Conservation (phyloP, 35 echinoderm and acorn worm species). For the Stichopus chloronotus region DNA sequence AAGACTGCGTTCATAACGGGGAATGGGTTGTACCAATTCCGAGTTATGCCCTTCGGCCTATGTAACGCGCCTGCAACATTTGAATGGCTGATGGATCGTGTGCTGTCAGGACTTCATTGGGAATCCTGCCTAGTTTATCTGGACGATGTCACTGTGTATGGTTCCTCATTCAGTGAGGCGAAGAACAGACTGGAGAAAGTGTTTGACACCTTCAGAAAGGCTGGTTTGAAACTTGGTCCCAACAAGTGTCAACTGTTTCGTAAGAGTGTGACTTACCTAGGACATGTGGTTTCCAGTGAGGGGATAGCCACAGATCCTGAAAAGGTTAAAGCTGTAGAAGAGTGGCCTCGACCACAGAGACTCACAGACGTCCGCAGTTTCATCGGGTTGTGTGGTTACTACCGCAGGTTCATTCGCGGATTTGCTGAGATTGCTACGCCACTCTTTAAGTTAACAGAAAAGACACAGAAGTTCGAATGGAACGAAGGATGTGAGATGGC, state of each 20-base stretch:
- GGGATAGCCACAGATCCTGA: background rate
- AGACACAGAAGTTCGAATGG: too few relatives aligned
- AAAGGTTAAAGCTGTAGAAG: background rate
- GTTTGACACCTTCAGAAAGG: background rate
- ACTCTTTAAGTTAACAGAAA: too few relatives aligned
- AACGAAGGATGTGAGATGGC: too few relatives aligned
- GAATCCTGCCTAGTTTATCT: slow-evolving; percentile 47
- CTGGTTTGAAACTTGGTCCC: slow-evolving; percentile 42
- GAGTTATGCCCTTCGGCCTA: slow-evolving; percentile 20
- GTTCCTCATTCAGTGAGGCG: background rate
- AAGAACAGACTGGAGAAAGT: slow-evolving; percentile 34
- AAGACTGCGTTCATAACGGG: too few relatives aligned
- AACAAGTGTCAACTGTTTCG: slow-evolving; percentile 24
- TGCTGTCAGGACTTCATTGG: slow-evolving; percentile 36
- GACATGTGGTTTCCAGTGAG: background rate
- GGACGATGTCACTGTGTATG: slow-evolving; percentile 39
- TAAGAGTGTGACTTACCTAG: slow-evolving; percentile 14
- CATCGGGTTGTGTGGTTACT: background rate
- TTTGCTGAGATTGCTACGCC: too few relatives aligned
- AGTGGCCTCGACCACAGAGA: background rate
- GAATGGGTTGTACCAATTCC: too few relatives aligned
- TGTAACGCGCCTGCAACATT: slow-evolving; percentile 41
- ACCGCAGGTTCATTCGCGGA: too few relatives aligned
- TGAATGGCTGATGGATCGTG: slow-evolving; percentile 12
- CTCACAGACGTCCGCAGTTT: slow-evolving; percentile 2